Conservation (phyloP, 2,113 vertebrate genomes). For the Uropsilus gracilis region DNA sequence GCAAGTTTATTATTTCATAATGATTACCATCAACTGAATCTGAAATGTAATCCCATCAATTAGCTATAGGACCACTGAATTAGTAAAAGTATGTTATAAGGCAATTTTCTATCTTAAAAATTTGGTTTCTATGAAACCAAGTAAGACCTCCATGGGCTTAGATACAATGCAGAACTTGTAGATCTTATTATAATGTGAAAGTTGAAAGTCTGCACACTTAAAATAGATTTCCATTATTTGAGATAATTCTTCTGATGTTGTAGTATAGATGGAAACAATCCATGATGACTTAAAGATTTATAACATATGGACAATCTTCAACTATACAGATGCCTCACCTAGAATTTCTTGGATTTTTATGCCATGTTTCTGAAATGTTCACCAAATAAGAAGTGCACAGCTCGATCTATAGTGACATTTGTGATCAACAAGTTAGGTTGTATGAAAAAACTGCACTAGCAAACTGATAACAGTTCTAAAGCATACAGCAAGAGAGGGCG, state of each 20-base stretch:
- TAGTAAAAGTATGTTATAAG: not conserved
- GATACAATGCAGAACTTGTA: not conserved
- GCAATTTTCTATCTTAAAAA: not conserved
- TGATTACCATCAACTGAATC: not conserved
- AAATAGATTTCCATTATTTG: not conserved
- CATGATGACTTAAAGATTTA: not conserved
- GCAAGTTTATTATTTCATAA: not conserved
- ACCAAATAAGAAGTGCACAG: not conserved
- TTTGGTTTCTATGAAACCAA: not conserved
- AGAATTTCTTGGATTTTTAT: not conserved
- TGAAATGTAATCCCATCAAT: not conserved
- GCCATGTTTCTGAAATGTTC: not conserved
- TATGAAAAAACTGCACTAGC: not conserved
- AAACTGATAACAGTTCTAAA: too few relatives aligned
- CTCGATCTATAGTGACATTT: not conserved
- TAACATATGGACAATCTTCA: not conserved
- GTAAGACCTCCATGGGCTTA: not conserved
- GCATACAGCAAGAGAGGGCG: too few relatives aligned
- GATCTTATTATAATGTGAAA: not conserved
- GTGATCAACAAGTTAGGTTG: not conserved
- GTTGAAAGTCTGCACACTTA: not conserved
- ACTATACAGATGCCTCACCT: not conserved
- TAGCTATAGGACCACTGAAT: not conserved
- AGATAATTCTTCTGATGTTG: not conserved
- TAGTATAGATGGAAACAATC: not conserved